These are phyloP conservation scores for Shargacucullia verbasci DNA, from an alignment of 2,888 invertebrate genomes.

Conservation along the genomic window DNA sequence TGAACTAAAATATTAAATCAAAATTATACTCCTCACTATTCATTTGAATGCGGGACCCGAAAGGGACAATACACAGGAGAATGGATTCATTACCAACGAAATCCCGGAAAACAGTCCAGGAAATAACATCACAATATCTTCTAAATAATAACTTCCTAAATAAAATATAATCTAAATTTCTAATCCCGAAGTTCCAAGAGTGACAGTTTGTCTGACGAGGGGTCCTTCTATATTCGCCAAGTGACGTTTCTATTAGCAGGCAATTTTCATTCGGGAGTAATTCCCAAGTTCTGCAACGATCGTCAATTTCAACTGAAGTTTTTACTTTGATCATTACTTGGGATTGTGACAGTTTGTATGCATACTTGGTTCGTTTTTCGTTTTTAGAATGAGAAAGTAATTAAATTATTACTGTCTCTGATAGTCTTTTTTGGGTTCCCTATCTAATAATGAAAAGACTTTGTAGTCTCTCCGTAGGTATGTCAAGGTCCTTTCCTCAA, in stretches of 20 bases:
- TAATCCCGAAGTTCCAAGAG: conserved; percentile 47
- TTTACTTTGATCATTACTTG: conserved; percentile 38
- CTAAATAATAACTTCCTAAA: conserved; percentile 48
- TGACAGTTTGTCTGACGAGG: conserved; percentile 54
- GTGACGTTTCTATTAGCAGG: conserved; percentile 57
- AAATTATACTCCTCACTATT: conserved; percentile 24
- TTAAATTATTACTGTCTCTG: not conserved
- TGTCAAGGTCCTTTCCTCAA: no score
- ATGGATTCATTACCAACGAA: conserved; percentile 41
- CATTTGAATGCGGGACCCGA: conserved; percentile 33
- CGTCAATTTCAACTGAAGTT: conserved; percentile 37
- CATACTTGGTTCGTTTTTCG: conserved; percentile 12
- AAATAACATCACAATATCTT: conserved; percentile 43
- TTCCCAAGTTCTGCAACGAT: conserved; percentile 43
- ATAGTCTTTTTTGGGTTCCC: conserved; percentile 3
- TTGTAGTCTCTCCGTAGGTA: no score
- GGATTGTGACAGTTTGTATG: conserved; percentile 7
- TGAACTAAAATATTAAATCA: conserved; percentile 26
- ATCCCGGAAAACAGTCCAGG: conserved; percentile 15
- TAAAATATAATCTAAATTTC: conserved; percentile 56
- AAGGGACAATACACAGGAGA: conserved; percentile 29
- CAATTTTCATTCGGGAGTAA: conserved; percentile 49
- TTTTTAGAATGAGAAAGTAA: not conserved
- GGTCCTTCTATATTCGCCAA: conserved; percentile 31
- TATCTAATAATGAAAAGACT: no score